phyloP scores from a whole-genome alignment of 2,113 vertebrate species.

The Ia io region DNA sequence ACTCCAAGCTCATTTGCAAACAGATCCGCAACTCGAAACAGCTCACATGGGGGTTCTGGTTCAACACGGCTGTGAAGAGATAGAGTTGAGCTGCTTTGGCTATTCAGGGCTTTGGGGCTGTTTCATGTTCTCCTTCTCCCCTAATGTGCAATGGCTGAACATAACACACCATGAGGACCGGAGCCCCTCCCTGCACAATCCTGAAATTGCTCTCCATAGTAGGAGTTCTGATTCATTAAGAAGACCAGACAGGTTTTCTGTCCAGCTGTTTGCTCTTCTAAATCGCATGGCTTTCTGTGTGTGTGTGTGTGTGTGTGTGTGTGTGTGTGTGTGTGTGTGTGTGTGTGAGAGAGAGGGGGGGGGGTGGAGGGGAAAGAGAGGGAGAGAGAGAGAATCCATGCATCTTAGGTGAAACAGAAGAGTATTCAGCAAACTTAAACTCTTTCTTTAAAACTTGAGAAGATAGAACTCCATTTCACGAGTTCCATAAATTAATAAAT shows the following conservation, averaged over 20 bases:
- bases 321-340: not conserved
- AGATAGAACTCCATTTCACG: not conserved
- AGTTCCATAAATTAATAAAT: not conserved
- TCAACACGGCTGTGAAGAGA: not conserved
- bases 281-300: not conserved
- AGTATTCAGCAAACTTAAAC: not conserved
- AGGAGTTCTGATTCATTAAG: slow-evolving; percentile 18
- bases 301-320: not conserved
- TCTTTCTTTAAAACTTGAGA: not conserved
- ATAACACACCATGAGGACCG: not conserved
- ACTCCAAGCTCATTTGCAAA: slow-evolving; percentile 83
- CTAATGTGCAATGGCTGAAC: not conserved
- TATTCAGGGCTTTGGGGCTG: not conserved
- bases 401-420: not conserved
- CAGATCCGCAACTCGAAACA: slow-evolving; percentile 75
- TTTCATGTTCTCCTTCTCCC: not conserved
- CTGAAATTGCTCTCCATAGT: slow-evolving; percentile 15
- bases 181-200: not conserved
- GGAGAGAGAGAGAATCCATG: not conserved
- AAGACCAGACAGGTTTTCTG: slow-evolving; percentile 58
- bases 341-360: not conserved
- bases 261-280: slow-evolving; percentile 57
- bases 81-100: not conserved
- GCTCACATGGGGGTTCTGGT: slow-evolving; percentile 47
- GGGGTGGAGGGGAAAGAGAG: not conserved